These are phyloP conservation scores for Hippopotamus amphibius DNA, from an alignment of 2,113 vertebrate species.

Conservation along the genomic window DNA sequence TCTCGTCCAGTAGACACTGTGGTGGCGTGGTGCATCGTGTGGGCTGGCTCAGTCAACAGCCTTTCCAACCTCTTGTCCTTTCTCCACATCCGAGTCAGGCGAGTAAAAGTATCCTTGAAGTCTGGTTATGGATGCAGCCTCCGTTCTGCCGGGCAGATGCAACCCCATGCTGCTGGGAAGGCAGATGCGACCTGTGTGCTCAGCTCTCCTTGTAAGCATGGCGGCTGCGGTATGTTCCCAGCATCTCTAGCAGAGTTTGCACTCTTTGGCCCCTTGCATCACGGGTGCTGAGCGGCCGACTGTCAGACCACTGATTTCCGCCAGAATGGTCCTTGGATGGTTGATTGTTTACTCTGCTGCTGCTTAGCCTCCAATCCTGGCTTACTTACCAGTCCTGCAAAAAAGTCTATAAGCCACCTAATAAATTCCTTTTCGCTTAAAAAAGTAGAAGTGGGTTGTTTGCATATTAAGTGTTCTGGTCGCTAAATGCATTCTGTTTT, in stretches of 20 bases:
- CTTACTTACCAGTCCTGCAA: not conserved
- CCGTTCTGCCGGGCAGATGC: not conserved
- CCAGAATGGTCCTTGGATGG: not conserved
- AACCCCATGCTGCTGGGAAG: not conserved
- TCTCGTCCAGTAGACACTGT: not conserved
- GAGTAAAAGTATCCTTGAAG: not conserved
- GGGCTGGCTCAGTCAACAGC: not conserved
- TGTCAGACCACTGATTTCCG: not conserved
- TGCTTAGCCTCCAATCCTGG: not conserved
- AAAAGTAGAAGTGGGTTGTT: not conserved
- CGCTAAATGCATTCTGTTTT: not conserved
- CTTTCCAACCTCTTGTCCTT: not conserved
- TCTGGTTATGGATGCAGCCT: too few relatives aligned
- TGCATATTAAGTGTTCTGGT: not conserved
- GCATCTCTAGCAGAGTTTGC: fast-evolving
- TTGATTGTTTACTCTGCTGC: not conserved
- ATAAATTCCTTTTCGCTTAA: not conserved
- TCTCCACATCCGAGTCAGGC: not conserved
- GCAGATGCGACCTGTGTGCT: not conserved
- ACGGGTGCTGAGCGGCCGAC: not conserved
- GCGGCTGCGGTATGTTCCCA: fast-evolving
- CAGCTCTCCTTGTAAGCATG: not conserved
- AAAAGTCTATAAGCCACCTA: not conserved
- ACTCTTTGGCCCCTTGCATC: too few relatives aligned
- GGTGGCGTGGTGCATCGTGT: fast-evolving